phyloP scores from a whole-genome alignment of 2,113 vertebrate genomes.

The Chaetops frenatus region DNA sequence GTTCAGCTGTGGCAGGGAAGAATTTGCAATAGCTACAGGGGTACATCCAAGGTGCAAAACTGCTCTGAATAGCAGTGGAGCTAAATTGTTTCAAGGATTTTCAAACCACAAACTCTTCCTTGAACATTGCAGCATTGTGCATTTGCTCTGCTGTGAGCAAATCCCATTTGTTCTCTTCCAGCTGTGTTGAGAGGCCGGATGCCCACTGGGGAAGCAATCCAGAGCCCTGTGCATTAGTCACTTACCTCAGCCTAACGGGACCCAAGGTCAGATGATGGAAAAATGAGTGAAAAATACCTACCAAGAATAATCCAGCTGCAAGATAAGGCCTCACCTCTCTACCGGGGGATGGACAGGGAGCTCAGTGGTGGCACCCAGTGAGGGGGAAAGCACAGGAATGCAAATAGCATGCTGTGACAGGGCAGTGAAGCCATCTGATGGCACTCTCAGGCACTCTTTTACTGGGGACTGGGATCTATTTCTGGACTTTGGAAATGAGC shows the following conservation, averaged over 20 bases:
- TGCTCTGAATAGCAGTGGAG: background rate
- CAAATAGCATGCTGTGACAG: background rate
- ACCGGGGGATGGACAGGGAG: background rate
- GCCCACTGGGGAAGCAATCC: background rate
- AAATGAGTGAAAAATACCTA: background rate
- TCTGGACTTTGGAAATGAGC: slow-evolving; percentile 19
- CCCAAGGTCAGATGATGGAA: background rate
- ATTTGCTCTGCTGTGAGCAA: background rate
- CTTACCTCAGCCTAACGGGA: background rate
- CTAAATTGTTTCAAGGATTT: background rate
- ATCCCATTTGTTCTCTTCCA: background rate
- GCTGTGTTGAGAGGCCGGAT: background rate
- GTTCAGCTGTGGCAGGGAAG: background rate
- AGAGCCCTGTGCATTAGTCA: background rate
- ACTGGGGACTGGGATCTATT: background rate
- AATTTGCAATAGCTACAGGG: background rate
- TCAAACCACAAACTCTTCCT: background rate
- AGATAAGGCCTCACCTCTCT: background rate
- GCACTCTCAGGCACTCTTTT: background rate
- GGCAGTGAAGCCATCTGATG: background rate
- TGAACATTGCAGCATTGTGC: background rate
- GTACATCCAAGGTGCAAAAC: background rate
- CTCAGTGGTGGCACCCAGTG: background rate
- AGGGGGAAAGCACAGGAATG: background rate
- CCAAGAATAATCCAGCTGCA: background rate